These are phyloP conservation scores for Varecia variegata DNA, from an alignment of 2,797 vertebrate genomes.

Conservation along the genomic window DNA sequence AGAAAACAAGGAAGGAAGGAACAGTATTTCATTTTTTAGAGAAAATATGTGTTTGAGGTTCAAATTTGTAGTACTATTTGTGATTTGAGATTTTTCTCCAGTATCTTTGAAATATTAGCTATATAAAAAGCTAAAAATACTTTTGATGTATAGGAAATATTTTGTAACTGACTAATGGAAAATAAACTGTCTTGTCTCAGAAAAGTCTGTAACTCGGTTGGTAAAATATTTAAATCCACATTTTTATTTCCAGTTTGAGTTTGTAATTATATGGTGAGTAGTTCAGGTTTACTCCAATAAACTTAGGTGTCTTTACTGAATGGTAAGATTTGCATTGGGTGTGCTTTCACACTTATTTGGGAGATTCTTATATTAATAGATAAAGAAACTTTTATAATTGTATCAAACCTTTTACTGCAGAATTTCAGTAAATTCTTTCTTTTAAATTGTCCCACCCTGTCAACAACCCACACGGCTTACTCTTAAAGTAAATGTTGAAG, in stretches of 20 bases:
- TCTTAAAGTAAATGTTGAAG: not conserved
- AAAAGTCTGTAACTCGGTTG: not conserved
- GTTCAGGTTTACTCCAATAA: not conserved
- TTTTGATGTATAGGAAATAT: not conserved
- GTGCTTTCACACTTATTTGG: not conserved
- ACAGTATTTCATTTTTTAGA: not conserved
- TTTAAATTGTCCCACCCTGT: not conserved
- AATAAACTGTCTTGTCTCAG: not conserved
- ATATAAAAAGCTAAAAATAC: not conserved
- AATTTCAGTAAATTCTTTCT: slow-evolving; percentile 25
- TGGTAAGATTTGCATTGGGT: not conserved
- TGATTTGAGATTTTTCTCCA: not conserved
- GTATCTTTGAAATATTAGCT: not conserved
- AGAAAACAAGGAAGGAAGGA: not conserved
- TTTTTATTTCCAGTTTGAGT: slow-evolving; percentile 2
- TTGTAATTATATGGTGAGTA: not conserved
- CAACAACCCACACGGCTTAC: not conserved
- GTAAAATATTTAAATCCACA: not conserved
- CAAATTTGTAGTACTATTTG: not conserved
- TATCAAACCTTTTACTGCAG: not conserved
- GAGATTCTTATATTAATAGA: not conserved
- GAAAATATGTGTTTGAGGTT: not conserved
- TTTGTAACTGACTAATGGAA: not conserved
- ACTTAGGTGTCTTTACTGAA: not conserved
- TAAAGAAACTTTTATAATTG: not conserved